Evolutionary conservation across 2,888 invertebrate genomes (phyloP).

Genomic region (Eupeodes luniger): DNA sequence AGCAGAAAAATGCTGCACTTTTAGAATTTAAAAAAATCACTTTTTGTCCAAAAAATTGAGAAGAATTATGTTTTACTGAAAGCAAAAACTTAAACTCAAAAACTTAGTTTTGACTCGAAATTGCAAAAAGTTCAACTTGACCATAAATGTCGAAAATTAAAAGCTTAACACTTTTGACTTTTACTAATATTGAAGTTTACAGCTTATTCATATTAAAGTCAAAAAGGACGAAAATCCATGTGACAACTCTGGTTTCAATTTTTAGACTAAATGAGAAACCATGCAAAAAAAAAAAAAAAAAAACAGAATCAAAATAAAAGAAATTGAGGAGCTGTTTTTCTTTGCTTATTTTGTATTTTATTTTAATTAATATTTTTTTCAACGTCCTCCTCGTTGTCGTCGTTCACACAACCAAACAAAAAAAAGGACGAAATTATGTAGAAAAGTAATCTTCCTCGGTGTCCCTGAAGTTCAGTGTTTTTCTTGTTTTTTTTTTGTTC

Average conservation of each 20-base stretch:
- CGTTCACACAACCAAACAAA: slow-evolving; percentile 3
- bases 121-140: no score
- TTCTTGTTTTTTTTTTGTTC: neutral
- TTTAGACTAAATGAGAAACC: neutral
- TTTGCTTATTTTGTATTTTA: slow-evolving; percentile 55
- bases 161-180: no score
- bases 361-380: slow-evolving; percentile 65
- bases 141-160: no score
- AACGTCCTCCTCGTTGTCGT: neutral
- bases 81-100: no score
- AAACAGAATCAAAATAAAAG: slow-evolving; percentile 37
- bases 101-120: no score
- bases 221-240: no score
- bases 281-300: neutral
- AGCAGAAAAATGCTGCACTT: no score
- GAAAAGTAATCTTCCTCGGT: slow-evolving; percentile 60
- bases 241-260: neutral
- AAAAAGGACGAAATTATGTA: slow-evolving; percentile 52
- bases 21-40: no score
- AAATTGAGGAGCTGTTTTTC: slow-evolving; percentile 33
- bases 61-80: no score
- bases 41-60: no score
- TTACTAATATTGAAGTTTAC: no score
- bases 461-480: slow-evolving; percentile 50
- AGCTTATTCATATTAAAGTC: no score